Evolutionary conservation across 2,113 vertebrate species (phyloP).

Genomic region (Oxyura jamaicensis): DNA sequence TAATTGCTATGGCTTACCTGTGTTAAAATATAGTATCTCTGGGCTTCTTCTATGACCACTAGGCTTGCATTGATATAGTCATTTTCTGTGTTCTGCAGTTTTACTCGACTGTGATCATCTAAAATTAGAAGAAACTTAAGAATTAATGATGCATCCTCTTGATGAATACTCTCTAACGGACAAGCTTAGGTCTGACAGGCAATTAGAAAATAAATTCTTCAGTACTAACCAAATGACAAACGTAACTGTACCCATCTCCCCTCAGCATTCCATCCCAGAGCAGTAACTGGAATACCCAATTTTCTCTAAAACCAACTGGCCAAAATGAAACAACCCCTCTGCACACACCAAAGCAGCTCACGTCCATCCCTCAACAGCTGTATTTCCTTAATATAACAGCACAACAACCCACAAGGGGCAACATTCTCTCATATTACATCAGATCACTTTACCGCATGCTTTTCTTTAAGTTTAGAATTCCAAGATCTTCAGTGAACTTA

Average conservation of each 20-base stretch:
- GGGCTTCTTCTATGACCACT: constrained; percentile 89
- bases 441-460: not conserved
- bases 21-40: constrained; percentile 93
- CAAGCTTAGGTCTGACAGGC: not conserved
- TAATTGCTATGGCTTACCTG: constrained; percentile 82
- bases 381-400: not conserved
- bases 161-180: not conserved
- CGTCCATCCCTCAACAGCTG: not conserved
- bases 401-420: not conserved
- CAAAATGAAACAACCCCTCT: not conserved
- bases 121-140: constrained; percentile 51
- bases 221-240: not conserved
- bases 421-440: not conserved
- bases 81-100: constrained; percentile 90
- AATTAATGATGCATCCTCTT: not conserved
- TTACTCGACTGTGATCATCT: constrained; percentile 98
- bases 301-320: not conserved
- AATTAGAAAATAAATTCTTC: not conserved
- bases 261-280: not conserved
- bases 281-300: not conserved
- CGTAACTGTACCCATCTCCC: not conserved
- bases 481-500: not conserved
- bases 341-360: not conserved
- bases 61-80: constrained; percentile 98
- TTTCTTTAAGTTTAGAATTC: not conserved